Percentiles rank a stretch among this genome's conserved stretches.
Conservation (phyloP, 2,888 invertebrate genomes). For the Alitta virens region DNA sequence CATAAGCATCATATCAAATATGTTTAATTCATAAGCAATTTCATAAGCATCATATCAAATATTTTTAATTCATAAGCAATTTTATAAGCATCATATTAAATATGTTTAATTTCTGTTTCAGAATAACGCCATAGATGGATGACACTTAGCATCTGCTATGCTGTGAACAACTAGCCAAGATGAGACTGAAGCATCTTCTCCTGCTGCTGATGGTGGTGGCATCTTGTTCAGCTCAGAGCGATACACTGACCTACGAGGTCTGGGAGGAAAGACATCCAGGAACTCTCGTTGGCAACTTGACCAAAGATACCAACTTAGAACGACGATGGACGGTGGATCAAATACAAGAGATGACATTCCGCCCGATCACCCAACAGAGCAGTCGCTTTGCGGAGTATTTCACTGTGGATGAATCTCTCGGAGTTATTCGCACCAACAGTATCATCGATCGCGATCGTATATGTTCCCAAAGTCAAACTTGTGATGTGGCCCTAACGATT, state of each 20-base stretch:
- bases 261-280: constrained; percentile 16
- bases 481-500: constrained; percentile 19
- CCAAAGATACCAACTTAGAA: constrained; percentile 9
- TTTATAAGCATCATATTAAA: too few species aligned
- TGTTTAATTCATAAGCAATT: too few species aligned
- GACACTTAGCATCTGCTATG: too few species aligned
- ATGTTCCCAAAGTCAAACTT: constrained; percentile 29
- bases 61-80: too few species aligned
- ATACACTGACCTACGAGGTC: constrained; percentile 7
- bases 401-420: constrained; percentile 17
- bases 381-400: neutral
- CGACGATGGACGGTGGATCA: neutral
- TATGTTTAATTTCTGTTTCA: too few species aligned
- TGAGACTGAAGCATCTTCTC: neutral
- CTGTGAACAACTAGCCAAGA: too few species aligned
- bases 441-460: constrained; percentile 23
- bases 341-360: constrained; percentile 14
- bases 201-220: neutral
- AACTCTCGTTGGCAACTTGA: constrained; percentile 13
- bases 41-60: too few species aligned
- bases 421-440: constrained; percentile 19
- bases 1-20: too few species aligned
- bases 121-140: too few species aligned
- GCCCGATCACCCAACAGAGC: neutral
- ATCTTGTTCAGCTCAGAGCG: neutral